Evolutionary conservation across 1,140 invertebrate species (phyloP).

Genomic region (Pogonus chalceus): DNA sequence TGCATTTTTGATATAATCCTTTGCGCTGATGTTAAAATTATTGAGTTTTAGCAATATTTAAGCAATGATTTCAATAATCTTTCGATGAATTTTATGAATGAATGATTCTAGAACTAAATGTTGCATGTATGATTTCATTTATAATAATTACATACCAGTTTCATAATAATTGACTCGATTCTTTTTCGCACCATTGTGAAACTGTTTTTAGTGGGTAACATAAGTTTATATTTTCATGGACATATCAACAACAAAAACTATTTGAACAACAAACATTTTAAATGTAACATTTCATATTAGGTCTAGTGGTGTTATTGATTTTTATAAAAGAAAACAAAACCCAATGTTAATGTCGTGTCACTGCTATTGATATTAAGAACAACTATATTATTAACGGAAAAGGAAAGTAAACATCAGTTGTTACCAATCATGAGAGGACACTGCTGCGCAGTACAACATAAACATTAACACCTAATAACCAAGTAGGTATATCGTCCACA

Average conservation of each 20-base stretch:
- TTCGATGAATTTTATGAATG: too few relatives aligned
- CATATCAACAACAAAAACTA: slow-evolving; percentile 11
- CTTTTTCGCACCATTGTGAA: slow-evolving; percentile 22
- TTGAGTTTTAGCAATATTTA: too few relatives aligned
- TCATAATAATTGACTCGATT: slow-evolving; percentile 21
- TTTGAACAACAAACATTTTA: not conserved
- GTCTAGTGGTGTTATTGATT: not conserved
- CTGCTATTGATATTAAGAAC: not conserved
- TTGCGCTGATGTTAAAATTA: too few relatives aligned
- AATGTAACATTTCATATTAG: not conserved
- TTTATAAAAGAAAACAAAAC: not conserved
- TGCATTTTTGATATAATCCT: too few relatives aligned
- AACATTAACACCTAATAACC: not conserved
- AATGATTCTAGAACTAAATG: too few relatives aligned
- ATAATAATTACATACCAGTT: slow-evolving; percentile 28
- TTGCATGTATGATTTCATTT: too few relatives aligned
- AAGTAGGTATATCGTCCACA: not conserved
- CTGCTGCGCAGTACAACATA: slow-evolving; percentile 6
- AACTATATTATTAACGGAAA: not conserved
- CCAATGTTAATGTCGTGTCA: not conserved
- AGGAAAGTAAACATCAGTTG: not conserved
- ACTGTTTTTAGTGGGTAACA: slow-evolving; percentile 5
- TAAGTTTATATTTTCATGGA: not conserved
- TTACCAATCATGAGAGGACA: slow-evolving; percentile 1
- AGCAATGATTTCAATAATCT: too few relatives aligned